Evolutionary conservation across 2,113 vertebrate genomes (phyloP), one percentile per base, ranked within the genome.

Genomic region (Sminthopsis crassicaudata): DNA sequence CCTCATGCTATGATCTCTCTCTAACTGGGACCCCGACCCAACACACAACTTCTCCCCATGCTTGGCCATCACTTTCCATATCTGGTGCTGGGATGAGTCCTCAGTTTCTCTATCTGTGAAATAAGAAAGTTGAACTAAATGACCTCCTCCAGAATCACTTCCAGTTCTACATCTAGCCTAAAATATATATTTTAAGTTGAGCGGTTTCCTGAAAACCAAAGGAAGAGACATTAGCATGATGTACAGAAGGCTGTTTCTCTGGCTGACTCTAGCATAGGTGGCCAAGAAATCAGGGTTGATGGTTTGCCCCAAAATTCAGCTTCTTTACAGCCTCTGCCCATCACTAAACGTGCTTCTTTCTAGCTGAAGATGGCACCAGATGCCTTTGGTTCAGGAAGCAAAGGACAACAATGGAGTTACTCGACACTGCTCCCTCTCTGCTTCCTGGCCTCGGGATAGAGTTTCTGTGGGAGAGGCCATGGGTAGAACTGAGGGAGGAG

Each of bases 301-400:
- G 67, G n/a, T 27, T 5, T 24, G 22, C 12, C 24, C 52, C 50
- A 2, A 36, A 91, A 14, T 55, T 46, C 19, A 23, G 19, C 4
- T 24, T n/a, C 12, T 76, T 51, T 46, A 2, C 0, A 0, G 14
- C 23, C 12, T 42, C 42, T 26, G 90, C 53, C 42, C 7, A 0
- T 0, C 16, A 46, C 57, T 53, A 30, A 55, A 84, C 1, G n/a
- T 42, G 3, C 90, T 60, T 52, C 91, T 14, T 12, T 93, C 92
- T 92, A 54, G 92, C 93, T 95, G 91, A 93, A 95, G 94, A 52
- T 42, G 91, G 92, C 96, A 95, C 54, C 91, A 88, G 60, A 53
- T 0, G 12, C 88, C 91, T 90, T 52, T 57, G 14, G 19, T 88
- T 91, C 46, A 51, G 90, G 91, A 76, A 91, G 24, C 53, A 51